A percentile compares a stretch with the other conserved stretches of the same genome.
Conservation (phyloP, 2,888 invertebrate genomes). For the Argyresthia goedartella region DNA sequence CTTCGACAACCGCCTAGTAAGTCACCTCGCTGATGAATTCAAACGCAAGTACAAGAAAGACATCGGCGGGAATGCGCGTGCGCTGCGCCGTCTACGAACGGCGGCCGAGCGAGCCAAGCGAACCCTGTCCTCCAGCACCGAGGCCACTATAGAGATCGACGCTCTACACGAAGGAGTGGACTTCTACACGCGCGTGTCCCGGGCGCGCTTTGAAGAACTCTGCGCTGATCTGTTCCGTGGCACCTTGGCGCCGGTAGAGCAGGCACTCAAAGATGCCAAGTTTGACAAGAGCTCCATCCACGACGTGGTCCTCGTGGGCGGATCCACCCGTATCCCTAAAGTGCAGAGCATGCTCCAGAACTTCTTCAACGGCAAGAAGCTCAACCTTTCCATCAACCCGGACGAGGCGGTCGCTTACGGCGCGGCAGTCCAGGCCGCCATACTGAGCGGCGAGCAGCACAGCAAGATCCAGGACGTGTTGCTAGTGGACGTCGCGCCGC, state of each 20-base stretch:
- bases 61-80: constrained; percentile 73
- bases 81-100: constrained; percentile 77
- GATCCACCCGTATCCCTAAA: constrained; percentile 85
- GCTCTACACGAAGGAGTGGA: constrained; percentile 80
- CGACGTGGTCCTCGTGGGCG: constrained; percentile 87
- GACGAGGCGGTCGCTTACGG: constrained; percentile 87
- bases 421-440: constrained; percentile 81
- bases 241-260: constrained; percentile 83
- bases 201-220: constrained; percentile 83
- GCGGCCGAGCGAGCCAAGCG: constrained; percentile 85
- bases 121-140: constrained; percentile 81
- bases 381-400: constrained; percentile 83
- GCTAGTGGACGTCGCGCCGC: constrained; percentile 71
- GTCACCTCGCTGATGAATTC: constrained; percentile 78
- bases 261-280: constrained; percentile 82
- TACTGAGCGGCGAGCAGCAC: constrained; percentile 80
- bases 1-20: constrained; percentile 74
- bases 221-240: constrained; percentile 79
- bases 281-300: constrained; percentile 82
- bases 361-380: constrained; percentile 80
- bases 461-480: constrained; percentile 78
- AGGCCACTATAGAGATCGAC: constrained; percentile 82
- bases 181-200: constrained; percentile 76
- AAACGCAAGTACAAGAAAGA: constrained; percentile 80
- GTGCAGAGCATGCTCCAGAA: constrained; percentile 81